Base-by-base conservation (phyloP, 2,113 vertebrate species). In the Aegithalos caudatus region DNA sequence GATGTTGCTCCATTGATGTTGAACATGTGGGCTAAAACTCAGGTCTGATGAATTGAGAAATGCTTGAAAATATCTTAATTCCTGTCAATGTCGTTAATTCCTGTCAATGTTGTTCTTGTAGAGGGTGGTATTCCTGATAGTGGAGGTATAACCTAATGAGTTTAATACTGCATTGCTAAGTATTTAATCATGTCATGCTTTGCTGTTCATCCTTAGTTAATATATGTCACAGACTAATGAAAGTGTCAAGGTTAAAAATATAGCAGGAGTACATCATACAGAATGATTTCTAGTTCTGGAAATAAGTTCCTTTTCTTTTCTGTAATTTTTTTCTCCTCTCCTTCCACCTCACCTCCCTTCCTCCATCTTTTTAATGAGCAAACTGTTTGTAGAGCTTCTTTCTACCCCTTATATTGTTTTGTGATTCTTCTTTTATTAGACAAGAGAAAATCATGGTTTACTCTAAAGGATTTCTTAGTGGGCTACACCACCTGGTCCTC, bases 161-260 rank as follows among this genome's bases (percentile, higher is more conserved):
- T 88, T 95, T 96, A 96, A 92, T 80, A 24, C 60, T 90, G 53
- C 69, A 64, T 88, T 92, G 58, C 67, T 89, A 29, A 33, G 62
- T 96, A 66, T 81, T 97, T 94, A 92, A 96, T 96, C 91, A 96
- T 96, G 66, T 83, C 93, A 24, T 80, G 64, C 90, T 95, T 90
- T 85, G 47, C 93, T 97, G 92, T 76, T 95, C 72, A 84, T 47
- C 42, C 23, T 94, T 94, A 70, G 65, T 96, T 96, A 97, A 97
- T 97, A 40, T 82, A 58, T 71, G 88, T 73, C 73, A 90, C 67
- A 78, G 74, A 93, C 89, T 95, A 98, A 97, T 97, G 93, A 92
- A 94, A 94, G 87, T 95, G 79, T 95, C 93, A 96, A 78, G 77
- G 61, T 95, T 96, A 95, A 97, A 97, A 97, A 93, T 97, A 81